Evolutionary conservation across 2,113 vertebrate genomes (phyloP), one percentile per base, ranked within the genome.

Genomic region (Phyllostomus discolor): DNA sequence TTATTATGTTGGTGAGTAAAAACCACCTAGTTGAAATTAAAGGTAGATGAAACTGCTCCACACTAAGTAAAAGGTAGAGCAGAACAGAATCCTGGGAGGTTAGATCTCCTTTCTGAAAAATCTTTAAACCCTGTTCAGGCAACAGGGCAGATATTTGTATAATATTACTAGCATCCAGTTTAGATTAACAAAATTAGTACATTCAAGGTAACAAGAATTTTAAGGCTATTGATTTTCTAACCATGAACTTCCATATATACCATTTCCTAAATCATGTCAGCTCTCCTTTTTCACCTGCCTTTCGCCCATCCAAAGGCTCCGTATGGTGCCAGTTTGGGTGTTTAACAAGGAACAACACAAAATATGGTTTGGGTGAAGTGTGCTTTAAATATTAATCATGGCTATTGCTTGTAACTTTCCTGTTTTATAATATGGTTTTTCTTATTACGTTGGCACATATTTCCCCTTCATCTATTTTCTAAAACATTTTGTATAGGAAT

Each of bases 11-110:
- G 78, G 72, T 90, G 50, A 81, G 12, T 41, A 83, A 76, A 97
- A 96, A 50, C 20, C 80, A 80, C 43, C 54, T 57, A 76, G n/a
- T 43, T 46, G 64, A 96, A 96, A 52, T 76, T 19, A 88, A 85
- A 73, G 43, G 10, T 81, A 52, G 88, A 64, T 72, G 91, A 82
- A 90, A 75, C 33, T 83, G 19, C 16, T 62, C 10, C n/a, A 82
- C 69, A 79, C 19, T 66, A 91, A 62, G 22, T 28, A 57, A 90
- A 87, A 88, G 33, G 43, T 12, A 75, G 20, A 88, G 31, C 38
- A 50, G 33, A 79, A 54, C 7, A 48, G 17, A 54, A 17, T 69
- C 33, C 2, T 46, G 62, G 28, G 46, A 48, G 5, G 8, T 4
- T 26, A 33, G 15, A 35, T 43, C 4, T 90, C 6, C 17, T 72